Base-by-base conservation (phyloP, 2,888 invertebrate species). In the Luperina nickerlii region DNA sequence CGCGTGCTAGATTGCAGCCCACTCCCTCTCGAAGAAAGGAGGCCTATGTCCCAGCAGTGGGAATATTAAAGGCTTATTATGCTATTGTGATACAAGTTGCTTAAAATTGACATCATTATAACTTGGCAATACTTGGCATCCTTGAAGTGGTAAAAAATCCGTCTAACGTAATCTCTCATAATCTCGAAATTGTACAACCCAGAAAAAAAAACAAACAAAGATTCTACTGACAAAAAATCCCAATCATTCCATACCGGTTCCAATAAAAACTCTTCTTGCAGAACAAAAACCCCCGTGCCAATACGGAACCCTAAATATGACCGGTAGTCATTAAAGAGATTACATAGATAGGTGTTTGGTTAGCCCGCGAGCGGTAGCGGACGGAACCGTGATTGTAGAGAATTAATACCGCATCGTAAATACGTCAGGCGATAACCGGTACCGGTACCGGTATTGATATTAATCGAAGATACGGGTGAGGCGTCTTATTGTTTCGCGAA, bases 251-350 rank as follows among this genome's bases (percentile, higher is more conserved):
- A 38, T 20, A 38, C 27, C 38, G 2, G 54, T 69, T 74, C 32
- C 13, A 15, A 65, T 24, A 60, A n/a, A 51, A 79, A 60, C 24
- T 51, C n/a, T 11, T 57, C 24, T 20, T 11, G 57, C 51, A 1
- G 0, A 51, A 48, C 13, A 65, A 74, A 72, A 72, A 73, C 0
- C 13, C 48, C 60, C 48, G 15, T 13, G 42, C 60, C 20, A 27
- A 0, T 27, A 76, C 60, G 8, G 80, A 74, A 68, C 78, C 72
- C 81, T 76, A 78, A 87, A 81, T 68, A 79, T 83, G 83, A 91
- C 94, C 95, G 93, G 95, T 94, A 95, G 95, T 95, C 93, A 92
- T 95, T 94, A 94, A 90, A 89, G 77, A 87, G 86, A 90, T 90
- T 87, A 87, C 89, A 87, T 84, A 87, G 91, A 92, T 93, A 92